Base-by-base conservation (phyloP, 2,113 vertebrate genomes). In the Albula goreensis region DNA sequence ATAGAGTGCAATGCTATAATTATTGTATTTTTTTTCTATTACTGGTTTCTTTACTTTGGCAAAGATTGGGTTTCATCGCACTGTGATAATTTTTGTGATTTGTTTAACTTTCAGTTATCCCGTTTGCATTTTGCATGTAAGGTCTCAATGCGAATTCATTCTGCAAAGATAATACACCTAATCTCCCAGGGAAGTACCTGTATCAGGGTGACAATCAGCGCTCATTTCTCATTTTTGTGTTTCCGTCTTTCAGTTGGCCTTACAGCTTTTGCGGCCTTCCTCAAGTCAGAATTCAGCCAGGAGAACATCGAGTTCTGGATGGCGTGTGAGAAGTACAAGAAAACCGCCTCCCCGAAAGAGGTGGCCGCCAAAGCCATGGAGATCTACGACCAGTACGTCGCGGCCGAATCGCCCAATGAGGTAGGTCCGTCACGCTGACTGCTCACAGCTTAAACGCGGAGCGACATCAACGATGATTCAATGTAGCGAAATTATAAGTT, bases 271-370 rank as follows among this genome's bases (percentile, higher is more conserved):
- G 89, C 92, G 88, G 94, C 92, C 85, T 99, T 98, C 92, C 89
- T 98, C 88, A 96, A 92, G 91, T 97, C 97, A 0, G 98, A 98
- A 85, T 98, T 96, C 93, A 99, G 98, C 0, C 93, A 98, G 87
- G 98, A 99, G 91, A 99, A 99, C 90, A 95, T 98, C 0, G 95
- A 97, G 78, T 99, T 99, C 94, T 99, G 97, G 97, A 78, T 96
- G 78, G 96, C 95, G 51, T 99, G 98, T 2, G 96, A 98, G 88
- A 96, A 97, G n/a, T 98, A 96, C 90, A 99, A 96, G 89, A 97
- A 94, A 85, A 95, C 90, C 82, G 94, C 93, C 25, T 90, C 94
- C 0, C 89, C 93, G 0, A 85, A 95, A 3, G 94, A 96, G 86
- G 91, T 97, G 89, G 88, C 91, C 13, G 90, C 90, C 57, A 96